These are phyloP conservation scores for Todiramphus saurophagus DNA, from an alignment of 2,113 vertebrate species.

Conservation along the genomic window DNA sequence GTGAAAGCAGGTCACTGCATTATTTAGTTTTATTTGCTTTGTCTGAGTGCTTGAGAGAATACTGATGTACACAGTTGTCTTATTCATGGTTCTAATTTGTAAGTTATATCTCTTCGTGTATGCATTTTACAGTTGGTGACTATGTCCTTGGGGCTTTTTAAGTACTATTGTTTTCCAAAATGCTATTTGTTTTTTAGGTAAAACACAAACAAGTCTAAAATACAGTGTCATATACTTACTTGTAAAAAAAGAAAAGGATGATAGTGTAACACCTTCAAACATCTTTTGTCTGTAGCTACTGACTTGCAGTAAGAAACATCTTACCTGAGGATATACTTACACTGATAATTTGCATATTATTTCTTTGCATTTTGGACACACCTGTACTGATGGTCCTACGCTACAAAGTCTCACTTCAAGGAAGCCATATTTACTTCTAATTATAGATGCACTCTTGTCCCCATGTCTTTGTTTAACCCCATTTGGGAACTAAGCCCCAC, in stretches of 20 bases:
- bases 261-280: not conserved
- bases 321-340: not conserved
- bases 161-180: not conserved
- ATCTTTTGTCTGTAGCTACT: not conserved
- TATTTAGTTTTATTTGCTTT: slow-evolving; percentile 47
- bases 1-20: slow-evolving; percentile 15
- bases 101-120: not conserved
- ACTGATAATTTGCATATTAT: not conserved
- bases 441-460: not conserved
- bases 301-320: not conserved
- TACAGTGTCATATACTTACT: not conserved
- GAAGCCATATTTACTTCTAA: not conserved
- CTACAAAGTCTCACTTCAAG: not conserved
- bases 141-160: not conserved
- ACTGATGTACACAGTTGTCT: not conserved
- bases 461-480: not conserved
- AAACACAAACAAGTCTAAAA: not conserved
- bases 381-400: not conserved
- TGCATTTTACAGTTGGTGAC: not conserved
- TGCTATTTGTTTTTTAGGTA: not conserved
- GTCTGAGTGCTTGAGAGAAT: not conserved
- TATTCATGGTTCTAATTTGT: not conserved
- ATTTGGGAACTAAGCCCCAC: not conserved
- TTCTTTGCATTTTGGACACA: not conserved
- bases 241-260: not conserved